These are phyloP conservation scores for Gavia stellata DNA, from an alignment of 2,113 vertebrate species.

Conservation along the genomic window DNA sequence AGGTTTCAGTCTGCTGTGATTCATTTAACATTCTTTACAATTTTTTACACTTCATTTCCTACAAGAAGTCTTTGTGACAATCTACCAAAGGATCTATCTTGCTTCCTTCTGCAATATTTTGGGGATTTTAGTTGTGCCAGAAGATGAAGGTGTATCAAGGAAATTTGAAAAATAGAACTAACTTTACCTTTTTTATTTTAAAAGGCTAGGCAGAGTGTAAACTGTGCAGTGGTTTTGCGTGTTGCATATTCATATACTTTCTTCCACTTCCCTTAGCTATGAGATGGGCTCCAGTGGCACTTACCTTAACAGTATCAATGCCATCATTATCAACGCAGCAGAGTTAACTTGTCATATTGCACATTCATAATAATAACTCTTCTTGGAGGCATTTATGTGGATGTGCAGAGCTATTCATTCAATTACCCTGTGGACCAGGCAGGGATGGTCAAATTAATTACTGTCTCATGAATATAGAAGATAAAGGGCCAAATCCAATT, in stretches of 20 bases:
- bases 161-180: not conserved
- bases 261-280: not conserved
- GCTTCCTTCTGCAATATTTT: slow-evolving; percentile 27
- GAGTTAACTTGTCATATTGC: not conserved
- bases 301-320: not conserved
- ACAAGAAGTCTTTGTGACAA: slow-evolving; percentile 31
- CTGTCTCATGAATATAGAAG: not conserved
- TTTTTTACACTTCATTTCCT: slow-evolving; percentile 57
- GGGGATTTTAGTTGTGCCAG: not conserved
- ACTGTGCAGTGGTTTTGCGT: not conserved
- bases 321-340: not conserved
- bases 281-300: not conserved
- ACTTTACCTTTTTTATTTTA: not conserved
- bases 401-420: not conserved
- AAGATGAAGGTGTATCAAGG: not conserved
- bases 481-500: slow-evolving; percentile 22
- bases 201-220: not conserved
- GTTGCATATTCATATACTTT: not conserved
- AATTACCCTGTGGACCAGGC: not conserved
- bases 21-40: slow-evolving; percentile 48
- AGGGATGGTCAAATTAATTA: slow-evolving; percentile 14
- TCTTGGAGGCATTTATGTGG: not conserved
- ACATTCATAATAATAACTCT: not conserved
- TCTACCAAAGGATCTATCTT: slow-evolving; percentile 29
- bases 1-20: slow-evolving; percentile 52